Evolutionary conservation across 2,888 invertebrate species (phyloP), one percentile per base, ranked within the genome.

Genomic region (Horisme vitalbata): DNA sequence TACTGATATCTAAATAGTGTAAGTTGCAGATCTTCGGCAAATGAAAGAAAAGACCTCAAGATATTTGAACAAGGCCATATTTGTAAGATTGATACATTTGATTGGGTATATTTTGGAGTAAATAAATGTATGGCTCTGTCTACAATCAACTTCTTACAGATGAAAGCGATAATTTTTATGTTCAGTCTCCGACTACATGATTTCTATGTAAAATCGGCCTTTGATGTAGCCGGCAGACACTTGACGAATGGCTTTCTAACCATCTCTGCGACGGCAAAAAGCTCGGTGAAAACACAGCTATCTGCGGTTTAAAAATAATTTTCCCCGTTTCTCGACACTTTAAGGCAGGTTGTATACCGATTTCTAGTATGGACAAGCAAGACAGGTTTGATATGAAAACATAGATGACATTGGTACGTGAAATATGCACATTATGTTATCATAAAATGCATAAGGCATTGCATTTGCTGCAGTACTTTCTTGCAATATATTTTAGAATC

Each of bases 181-280:
- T n/a, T n/a, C n/a, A n/a, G n/a, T n/a, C 13, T 13, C 28, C 7
- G 14, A n/a, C 7, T 5, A 28, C 20, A 36, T 10, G 36, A 9
- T 26, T 47, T 37, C 27, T 12, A 30, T 30, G 33, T 38, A 27
- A 37, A 18, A 75, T 64, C 45, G 57, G 55, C 45, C 69, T 83
- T 81, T 86, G 80, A 84, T 69, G 79, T 85, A 71, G 61, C 79
- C 81, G 79, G 63, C 64, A 67, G 74, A 71, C 77, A 79, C 79
- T 68, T 80, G 86, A 88, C 78, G 69, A 85, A 87, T 88, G 79
- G 78, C 88, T 89, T 89, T 89, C 88, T 87, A 87, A 85, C 81
- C 78, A 72, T 72, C 74, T 71, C 68, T 57, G 69, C 74, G 78
- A 75, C 79, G 47, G 78, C 74, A 81, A 84, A 84, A 85, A 85